Percentiles rank a stretch among this genome's conserved stretches.
phyloP scores from a whole-genome alignment of 2,797 vertebrate genomes.

The Avahi laniger region DNA sequence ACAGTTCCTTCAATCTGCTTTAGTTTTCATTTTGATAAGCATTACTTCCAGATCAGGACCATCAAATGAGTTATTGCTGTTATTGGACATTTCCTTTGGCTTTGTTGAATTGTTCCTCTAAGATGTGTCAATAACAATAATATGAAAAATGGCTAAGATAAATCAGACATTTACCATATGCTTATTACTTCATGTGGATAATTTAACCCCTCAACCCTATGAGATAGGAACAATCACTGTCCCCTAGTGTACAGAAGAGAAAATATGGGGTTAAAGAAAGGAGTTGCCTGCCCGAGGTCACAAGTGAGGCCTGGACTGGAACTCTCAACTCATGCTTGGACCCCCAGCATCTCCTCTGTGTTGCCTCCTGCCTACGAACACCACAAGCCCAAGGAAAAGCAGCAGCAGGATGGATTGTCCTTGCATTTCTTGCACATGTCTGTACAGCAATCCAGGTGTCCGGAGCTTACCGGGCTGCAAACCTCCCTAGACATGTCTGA shows the following conservation, averaged over 20 bases:
- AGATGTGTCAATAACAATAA: neutral
- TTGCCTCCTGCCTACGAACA: neutral
- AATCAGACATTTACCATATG: neutral
- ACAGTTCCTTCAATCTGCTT: neutral
- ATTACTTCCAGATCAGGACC: neutral
- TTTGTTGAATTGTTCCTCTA: neutral
- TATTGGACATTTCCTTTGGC: neutral
- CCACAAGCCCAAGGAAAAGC: neutral
- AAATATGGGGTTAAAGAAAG: neutral
- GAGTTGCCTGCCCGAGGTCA: neutral
- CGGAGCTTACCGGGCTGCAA: neutral
- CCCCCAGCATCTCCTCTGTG: rapidly evolving
- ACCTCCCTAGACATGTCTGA: neutral
- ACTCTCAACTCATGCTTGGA: neutral
- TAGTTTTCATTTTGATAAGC: constrained; percentile 17
- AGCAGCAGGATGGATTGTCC: too few species aligned
- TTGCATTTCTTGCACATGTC: neutral
- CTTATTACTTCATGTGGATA: neutral
- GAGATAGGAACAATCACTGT: neutral
- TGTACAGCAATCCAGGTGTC: neutral
- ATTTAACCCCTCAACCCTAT: neutral
- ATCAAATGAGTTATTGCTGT: neutral
- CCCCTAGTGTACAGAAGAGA: neutral
- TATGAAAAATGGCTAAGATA: neutral
- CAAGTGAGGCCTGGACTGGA: neutral